A percentile compares a stretch with the other conserved stretches of the same genome.
phyloP scores from a whole-genome alignment of 2,113 vertebrate species.

The Pyxicephalus adspersus region DNA sequence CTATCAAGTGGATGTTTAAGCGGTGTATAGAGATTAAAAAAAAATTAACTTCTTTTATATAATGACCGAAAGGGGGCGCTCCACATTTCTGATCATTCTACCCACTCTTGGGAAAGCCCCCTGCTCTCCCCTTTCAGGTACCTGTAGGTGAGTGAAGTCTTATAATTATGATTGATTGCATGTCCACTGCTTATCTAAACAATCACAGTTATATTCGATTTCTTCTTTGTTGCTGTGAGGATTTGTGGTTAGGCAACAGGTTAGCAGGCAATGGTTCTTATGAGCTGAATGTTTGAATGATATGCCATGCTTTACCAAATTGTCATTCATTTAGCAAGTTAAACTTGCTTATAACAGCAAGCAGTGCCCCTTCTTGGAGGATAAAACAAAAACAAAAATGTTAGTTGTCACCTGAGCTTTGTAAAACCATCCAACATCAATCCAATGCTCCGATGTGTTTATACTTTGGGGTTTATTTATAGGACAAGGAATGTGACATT shows the following conservation, averaged over 20 bases:
- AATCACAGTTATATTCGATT: slow-evolving; percentile 67
- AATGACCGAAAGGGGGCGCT: slow-evolving; percentile 81
- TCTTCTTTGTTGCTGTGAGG: slow-evolving; percentile 55
- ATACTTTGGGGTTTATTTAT: no score
- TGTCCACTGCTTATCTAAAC: slow-evolving; percentile 65
- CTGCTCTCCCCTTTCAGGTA: slow-evolving; percentile 73
- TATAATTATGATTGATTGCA: slow-evolving; percentile 66
- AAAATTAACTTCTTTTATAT: slow-evolving; percentile 96
- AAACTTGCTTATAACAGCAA: no score
- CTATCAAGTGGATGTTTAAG: slow-evolving; percentile 91
- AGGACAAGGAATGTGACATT: no score
- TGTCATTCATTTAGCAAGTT: no score
- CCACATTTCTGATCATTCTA: slow-evolving; percentile 75
- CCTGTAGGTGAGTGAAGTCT: slow-evolving; percentile 67
- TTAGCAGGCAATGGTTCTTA: background rate
- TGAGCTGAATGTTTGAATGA: background rate
- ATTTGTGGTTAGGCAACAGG: background rate
- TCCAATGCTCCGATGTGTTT: no score
- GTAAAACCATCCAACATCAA: no score
- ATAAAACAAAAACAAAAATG: no score
- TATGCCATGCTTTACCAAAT: no score
- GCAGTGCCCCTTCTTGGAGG: no score
- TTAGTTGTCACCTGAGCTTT: no score
- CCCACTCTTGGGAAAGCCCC: slow-evolving; percentile 78
- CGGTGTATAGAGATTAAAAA: slow-evolving; percentile 87